A percentile compares a stretch with the other conserved stretches of the same genome.
Evolutionary conservation across 2,113 vertebrate species (phyloP).

Genomic region (Triplophysa tibetana): DNA sequence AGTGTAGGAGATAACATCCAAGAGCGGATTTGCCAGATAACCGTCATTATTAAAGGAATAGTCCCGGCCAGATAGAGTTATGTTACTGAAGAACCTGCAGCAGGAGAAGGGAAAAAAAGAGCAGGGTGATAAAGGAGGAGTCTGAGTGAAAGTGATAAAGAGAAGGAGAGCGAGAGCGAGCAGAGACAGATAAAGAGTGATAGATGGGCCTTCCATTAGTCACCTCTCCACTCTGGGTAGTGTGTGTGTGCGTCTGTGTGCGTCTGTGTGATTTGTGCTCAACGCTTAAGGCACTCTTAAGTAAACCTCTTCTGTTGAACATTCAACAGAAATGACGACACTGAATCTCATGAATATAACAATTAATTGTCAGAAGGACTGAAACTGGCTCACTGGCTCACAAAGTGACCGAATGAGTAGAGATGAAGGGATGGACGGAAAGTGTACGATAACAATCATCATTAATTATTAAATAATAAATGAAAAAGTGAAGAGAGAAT

Average conservation of each 20-base stretch:
- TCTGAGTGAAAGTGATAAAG: slow-evolving; percentile 44
- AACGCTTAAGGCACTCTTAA: slow-evolving; percentile 44
- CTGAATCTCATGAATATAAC: slow-evolving; percentile 16
- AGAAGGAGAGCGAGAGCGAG: slow-evolving; percentile 45
- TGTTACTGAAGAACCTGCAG: slow-evolving; percentile 90
- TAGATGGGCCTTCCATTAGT: slow-evolving; percentile 50
- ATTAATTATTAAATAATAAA: background rate
- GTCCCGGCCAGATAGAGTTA: slow-evolving; percentile 88
- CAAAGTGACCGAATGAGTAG: background rate
- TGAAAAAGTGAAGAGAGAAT: background rate
- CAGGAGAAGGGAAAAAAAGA: slow-evolving; percentile 29
- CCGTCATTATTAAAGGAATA: slow-evolving; percentile 94
- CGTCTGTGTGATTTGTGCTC: slow-evolving; percentile 40
- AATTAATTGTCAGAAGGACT: background rate
- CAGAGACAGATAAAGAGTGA: slow-evolving; percentile 44
- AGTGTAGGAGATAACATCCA: slow-evolving; percentile 90
- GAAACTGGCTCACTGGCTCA: background rate
- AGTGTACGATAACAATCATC: background rate
- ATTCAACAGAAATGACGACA: slow-evolving; percentile 17
- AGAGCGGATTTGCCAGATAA: slow-evolving; percentile 90
- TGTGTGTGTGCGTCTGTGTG: background rate
- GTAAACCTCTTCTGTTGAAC: slow-evolving; percentile 39
- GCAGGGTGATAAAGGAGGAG: slow-evolving; percentile 43
- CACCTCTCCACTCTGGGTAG: slow-evolving; percentile 45
- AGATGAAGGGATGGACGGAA: background rate